phyloP scores from a whole-genome alignment of 1,140 invertebrate genomes.

The Acarapis woodi region DNA sequence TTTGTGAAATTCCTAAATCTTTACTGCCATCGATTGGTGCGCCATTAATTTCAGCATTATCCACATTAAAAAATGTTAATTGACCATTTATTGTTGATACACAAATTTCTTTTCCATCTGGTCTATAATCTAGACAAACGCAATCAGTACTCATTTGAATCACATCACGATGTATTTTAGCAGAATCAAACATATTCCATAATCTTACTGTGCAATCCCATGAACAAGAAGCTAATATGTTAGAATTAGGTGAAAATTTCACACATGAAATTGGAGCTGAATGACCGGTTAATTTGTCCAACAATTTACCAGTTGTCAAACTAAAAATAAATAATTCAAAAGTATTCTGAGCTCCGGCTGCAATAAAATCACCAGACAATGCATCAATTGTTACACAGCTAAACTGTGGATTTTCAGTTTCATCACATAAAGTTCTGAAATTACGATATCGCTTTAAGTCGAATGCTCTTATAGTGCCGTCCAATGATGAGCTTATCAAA shows the following conservation, averaged over 20 bases:
- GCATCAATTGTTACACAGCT: constrained; percentile 60
- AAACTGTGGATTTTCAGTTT: constrained; percentile 41
- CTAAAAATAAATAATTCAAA: constrained; percentile 93
- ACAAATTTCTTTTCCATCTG: constrained; percentile 64
- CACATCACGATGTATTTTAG: constrained; percentile 45
- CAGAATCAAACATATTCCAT: constrained; percentile 58
- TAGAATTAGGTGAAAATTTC: constrained; percentile 38
- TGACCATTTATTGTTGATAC: constrained; percentile 65
- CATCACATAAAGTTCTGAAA: constrained; percentile 76
- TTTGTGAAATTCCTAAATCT: constrained; percentile 52
- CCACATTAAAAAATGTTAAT: constrained; percentile 51
- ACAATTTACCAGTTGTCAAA: constrained; percentile 52
- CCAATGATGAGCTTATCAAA: constrained; percentile 57
- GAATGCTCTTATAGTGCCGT: constrained; percentile 82
- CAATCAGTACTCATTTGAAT: constrained; percentile 49
- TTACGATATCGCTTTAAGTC: constrained; percentile 80
- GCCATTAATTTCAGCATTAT: constrained; percentile 33
- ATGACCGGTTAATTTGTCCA: constrained; percentile 36
- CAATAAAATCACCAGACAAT: constrained; percentile 53
- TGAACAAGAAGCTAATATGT: constrained; percentile 48
- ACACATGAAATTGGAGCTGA: constrained; percentile 59
- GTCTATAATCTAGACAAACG: constrained; percentile 46
- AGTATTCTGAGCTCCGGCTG: constrained; percentile 64
- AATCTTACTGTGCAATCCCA: constrained; percentile 79
- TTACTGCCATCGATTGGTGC: constrained; percentile 49